Conservation (phyloP, 64 coral and sea anemone genomes). For the Actinia tenebrosa region DNA sequence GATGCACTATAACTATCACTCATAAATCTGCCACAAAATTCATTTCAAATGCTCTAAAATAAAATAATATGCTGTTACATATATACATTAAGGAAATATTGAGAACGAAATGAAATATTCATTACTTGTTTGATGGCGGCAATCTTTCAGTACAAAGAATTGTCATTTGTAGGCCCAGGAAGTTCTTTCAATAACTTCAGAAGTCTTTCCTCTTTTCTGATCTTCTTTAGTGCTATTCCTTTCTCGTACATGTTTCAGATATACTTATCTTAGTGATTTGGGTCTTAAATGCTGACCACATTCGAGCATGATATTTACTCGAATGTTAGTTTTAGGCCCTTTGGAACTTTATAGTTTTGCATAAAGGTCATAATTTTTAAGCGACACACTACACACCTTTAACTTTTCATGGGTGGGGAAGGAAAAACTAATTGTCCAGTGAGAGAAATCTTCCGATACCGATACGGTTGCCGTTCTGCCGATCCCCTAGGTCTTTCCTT, state of each 20-base stretch:
- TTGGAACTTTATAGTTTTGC: background rate
- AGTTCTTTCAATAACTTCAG: background rate
- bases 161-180: background rate
- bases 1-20: too few species aligned
- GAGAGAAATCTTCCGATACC: conserved; percentile 5
- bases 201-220: background rate
- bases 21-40: too few species aligned
- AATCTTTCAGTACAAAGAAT: background rate
- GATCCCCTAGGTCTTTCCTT: background rate
- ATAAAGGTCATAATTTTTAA: conserved; percentile 1
- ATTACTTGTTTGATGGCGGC: background rate
- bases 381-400: background rate
- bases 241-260: background rate
- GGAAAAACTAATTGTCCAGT: conserved; percentile 12
- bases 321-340: background rate
- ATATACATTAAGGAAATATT: background rate
- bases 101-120: background rate
- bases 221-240: background rate
- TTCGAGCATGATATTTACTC: background rate
- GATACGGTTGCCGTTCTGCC: background rate
- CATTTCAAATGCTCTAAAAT: too few species aligned
- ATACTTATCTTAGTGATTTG: background rate
- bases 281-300: background rate
- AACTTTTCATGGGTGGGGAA: background rate
- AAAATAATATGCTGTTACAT: too few species aligned